Conservation (phyloP, 1,140 invertebrate genomes). For the Eurosta solidaginis region DNA sequence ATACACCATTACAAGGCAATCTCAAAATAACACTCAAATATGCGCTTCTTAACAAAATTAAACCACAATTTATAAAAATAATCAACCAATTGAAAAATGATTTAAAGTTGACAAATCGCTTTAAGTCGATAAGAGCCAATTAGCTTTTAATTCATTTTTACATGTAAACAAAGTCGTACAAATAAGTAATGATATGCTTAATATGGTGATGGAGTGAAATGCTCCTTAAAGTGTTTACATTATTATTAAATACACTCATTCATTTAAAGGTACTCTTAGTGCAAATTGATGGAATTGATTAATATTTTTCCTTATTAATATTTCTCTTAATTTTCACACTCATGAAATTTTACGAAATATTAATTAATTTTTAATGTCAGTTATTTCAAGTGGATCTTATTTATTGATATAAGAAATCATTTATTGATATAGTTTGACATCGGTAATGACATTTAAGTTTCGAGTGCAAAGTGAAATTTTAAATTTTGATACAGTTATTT, state of each 20-base stretch:
- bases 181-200: neutral
- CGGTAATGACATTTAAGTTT: too few relatives aligned
- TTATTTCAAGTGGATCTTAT: neutral
- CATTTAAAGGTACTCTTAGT: neutral
- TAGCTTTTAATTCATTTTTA: constrained; percentile 13
- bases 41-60: neutral
- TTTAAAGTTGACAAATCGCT: constrained; percentile 31
- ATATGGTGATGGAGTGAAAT: neutral
- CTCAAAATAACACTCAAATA: neutral
- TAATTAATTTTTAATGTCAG: constrained; percentile 5
- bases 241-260: neutral
- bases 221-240: neutral
- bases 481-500: too few relatives aligned
- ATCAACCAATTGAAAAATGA: constrained; percentile 33
- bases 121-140: constrained; percentile 17
- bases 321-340: too few relatives aligned
- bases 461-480: too few relatives aligned
- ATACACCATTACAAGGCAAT: too few relatives aligned
- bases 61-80: constrained; percentile 30
- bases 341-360: too few relatives aligned
- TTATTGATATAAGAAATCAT: too few relatives aligned
- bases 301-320: too few relatives aligned
- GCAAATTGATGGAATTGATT: neutral
- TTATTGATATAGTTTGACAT: too few relatives aligned
- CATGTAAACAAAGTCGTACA: neutral